These are phyloP conservation scores for Callocephalon fimbriatum DNA, from an alignment of 2,113 vertebrate species.

Conservation along the genomic window DNA sequence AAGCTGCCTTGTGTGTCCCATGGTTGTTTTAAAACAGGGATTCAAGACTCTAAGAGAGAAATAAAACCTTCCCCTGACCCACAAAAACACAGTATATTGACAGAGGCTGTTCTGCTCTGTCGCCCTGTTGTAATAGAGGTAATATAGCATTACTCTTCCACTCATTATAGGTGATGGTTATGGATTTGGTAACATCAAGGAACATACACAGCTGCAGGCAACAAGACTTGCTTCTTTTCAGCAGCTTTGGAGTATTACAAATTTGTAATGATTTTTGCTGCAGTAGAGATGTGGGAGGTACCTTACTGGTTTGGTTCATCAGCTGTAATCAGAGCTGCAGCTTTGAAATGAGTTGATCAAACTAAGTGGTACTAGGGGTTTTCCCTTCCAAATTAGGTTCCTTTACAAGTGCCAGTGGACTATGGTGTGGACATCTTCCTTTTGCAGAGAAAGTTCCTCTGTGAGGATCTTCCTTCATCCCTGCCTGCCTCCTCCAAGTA, in stretches of 20 bases:
- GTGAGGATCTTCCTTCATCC: not conserved
- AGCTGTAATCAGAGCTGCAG: not conserved
- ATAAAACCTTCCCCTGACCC: not conserved
- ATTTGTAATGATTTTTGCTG: not conserved
- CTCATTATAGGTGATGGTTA: not conserved
- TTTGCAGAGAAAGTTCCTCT: not conserved
- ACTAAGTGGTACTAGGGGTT: not conserved
- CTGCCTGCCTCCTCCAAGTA: not conserved
- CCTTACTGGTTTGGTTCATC: not conserved
- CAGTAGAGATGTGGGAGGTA: not conserved
- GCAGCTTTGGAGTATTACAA: not conserved
- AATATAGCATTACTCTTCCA: not conserved
- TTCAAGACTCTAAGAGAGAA: not conserved
- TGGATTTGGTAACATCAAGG: not conserved
- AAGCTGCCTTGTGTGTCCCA: not conserved
- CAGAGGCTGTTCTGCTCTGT: not conserved
- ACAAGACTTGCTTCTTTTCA: not conserved
- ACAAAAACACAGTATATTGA: not conserved
- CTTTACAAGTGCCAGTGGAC: not conserved
- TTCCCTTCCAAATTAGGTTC: not conserved
- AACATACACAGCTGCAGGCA: not conserved
- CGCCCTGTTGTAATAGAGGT: not conserved
- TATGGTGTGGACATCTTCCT: not conserved
- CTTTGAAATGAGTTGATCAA: not conserved
- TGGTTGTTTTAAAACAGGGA: conserved; percentile 2